phyloP scores from a whole-genome alignment of 2,797 vertebrate species.

The Pseudocheirus occidentalis region DNA sequence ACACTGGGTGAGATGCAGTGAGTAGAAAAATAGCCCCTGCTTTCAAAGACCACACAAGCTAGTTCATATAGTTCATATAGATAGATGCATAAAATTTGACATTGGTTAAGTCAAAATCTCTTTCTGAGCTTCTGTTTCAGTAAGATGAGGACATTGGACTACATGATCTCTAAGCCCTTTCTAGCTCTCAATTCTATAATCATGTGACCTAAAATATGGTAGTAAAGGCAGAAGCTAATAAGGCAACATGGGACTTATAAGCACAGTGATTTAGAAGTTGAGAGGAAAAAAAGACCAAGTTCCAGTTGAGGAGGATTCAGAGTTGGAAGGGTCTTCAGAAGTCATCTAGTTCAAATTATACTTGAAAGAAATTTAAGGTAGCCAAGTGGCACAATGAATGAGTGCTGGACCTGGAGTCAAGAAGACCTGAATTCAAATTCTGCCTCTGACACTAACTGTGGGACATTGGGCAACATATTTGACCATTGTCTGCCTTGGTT shows the following conservation, averaged over 20 bases:
- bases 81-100: background rate
- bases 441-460: background rate
- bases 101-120: background rate
- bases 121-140: background rate
- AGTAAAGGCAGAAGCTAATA: background rate
- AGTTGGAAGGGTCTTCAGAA: background rate
- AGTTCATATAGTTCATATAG: background rate
- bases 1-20: background rate
- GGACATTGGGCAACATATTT: background rate
- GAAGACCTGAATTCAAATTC: background rate
- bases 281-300: background rate
- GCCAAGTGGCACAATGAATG: background rate
- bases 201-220: background rate
- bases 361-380: background rate
- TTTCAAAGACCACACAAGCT: background rate
- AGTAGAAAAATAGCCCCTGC: background rate
- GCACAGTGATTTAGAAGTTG: fast-evolving
- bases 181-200: background rate
- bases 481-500: background rate
- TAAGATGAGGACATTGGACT: background rate
- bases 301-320: background rate
- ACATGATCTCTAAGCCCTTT: background rate
- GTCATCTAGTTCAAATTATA: background rate
- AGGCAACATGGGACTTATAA: background rate
- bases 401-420: background rate